Evolutionary conservation across 2,888 invertebrate species (phyloP), one percentile per base, ranked within the genome.

Genomic region (Nipponacmea schrenckii): DNA sequence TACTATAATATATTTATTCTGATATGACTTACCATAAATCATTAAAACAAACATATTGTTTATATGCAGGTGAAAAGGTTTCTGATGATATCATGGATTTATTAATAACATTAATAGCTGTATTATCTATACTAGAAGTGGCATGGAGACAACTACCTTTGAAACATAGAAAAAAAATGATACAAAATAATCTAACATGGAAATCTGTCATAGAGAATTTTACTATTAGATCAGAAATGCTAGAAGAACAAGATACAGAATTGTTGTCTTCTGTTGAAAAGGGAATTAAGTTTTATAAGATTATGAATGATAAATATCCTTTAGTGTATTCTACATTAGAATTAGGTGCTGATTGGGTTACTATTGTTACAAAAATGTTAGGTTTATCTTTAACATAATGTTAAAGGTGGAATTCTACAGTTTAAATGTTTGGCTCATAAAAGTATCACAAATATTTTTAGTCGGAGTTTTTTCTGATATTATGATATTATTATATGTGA

Each of bases 251-350:
- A 56, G 20, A 20, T 15, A 69, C 24, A 8, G 17, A 12, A 26
- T 2, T n/a, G 10, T 5, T 17, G 3, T 5, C 10, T 1, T 27
- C 56, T 15, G 7, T 71, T 14, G 44, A 50, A 15, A 66, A 24
- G 3, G 79, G 76, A 1, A 31, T 76, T 7, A 15, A 66, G 24
- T 79, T 72, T 67, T 77, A 77, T 31, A 44, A 27, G 0, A 45
- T 14, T 8, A 68, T 68, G 62, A 75, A 78, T 45, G 62, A 62
- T 14, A 56, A 63, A 12, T 70, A 76, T 44, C 77, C 81, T 0
- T 44, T 80, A 20, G 74, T 77, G 31, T 81, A 71, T 69, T 72
- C 71, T 10, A 73, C 74, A 0, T 71, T 81, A 39, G 80, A 81
- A 48, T 72, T 81, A 14, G 81, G 80, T 3, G 44, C 70, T 4